phyloP scores from a whole-genome alignment of 2,113 vertebrate species.

The Capreolus pygargus region DNA sequence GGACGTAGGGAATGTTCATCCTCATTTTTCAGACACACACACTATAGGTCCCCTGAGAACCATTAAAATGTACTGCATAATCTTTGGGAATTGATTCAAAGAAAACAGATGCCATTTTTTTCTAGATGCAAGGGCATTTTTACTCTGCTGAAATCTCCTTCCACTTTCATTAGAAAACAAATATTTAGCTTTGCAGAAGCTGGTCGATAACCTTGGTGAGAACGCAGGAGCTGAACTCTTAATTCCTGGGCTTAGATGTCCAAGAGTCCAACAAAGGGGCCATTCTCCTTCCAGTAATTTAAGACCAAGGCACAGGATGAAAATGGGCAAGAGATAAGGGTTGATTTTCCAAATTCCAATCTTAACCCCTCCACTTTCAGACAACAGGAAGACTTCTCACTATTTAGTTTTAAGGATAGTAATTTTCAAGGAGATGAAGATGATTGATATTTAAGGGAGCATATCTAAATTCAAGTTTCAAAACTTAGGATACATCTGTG shows the following conservation, averaged over 20 bases:
- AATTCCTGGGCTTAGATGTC: not conserved
- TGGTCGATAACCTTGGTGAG: not conserved
- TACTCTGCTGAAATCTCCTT: not conserved
- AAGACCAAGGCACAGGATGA: not conserved
- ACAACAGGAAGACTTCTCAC: not conserved
- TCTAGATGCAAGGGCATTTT: slow-evolving; percentile 33
- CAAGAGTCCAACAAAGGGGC: not conserved
- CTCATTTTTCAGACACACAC: slow-evolving; percentile 14
- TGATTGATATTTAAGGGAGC: not conserved
- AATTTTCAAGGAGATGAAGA: not conserved
- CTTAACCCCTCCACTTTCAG: not conserved
- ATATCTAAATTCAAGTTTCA: not conserved
- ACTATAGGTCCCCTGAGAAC: not conserved
- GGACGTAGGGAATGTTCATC: not conserved
- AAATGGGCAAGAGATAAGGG: not conserved
- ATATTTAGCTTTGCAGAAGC: slow-evolving; percentile 29
- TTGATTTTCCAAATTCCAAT: not conserved
- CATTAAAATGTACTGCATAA: slow-evolving; percentile 17
- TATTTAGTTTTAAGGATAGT: not conserved
- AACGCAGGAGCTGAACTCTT: not conserved
- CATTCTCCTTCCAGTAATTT: not conserved
- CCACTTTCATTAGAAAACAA: slow-evolving; percentile 47
- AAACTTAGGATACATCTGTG: not conserved
- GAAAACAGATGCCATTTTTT: slow-evolving; percentile 49
- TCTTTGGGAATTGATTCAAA: slow-evolving; percentile 51